Evolutionary conservation across 2,888 invertebrate genomes (phyloP), one percentile per base, ranked within the genome.

Genomic region (Noctua pronuba): DNA sequence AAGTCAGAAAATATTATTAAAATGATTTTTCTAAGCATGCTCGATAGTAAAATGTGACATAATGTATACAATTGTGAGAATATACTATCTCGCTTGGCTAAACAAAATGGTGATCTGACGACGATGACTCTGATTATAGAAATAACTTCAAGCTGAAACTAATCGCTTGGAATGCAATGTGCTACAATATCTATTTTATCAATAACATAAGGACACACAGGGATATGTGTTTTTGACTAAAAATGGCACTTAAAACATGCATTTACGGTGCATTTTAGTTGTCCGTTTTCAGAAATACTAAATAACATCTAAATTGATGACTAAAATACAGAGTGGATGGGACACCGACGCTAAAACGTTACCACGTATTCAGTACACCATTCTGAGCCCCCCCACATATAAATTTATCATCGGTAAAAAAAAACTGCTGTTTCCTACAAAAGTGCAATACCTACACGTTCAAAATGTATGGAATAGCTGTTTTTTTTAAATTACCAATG

Each of bases 101-200:
- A 70, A 55, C n/a, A 31, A 35, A 66, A 60, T 60, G 75, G 49
- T 58, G 49, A 69, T 69, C 52, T 46, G 52, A 46, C 44, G 35
- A 60, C 7, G 69, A 38, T 62, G 81, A 80, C 75, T 80, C 75
- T 80, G 80, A 80, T 52, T 60, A 52, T 69, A 66, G 31, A 62
- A 55, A 44, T 70, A 67, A 79, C 46, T 68, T 69, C 73, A 68
- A 68, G 80, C 62, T 74, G 65, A 69, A 60, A 69, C 0, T 58
- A 35, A 52, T 79, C 65, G 80, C 80, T 80, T 80, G 74, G 64
- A 73, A 55, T 60, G 80, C 58, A 74, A 80, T 65, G 69, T 74
- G 80, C 80, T 79, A 55, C 66, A 46, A 72, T 77, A 79, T 80
- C 21, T 79, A 80, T 80, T 70, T 35, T 68, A 69, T 62, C 62